These are phyloP conservation scores for Balearica regulorum DNA, from an alignment of 2,797 vertebrate species.

Conservation along the genomic window DNA sequence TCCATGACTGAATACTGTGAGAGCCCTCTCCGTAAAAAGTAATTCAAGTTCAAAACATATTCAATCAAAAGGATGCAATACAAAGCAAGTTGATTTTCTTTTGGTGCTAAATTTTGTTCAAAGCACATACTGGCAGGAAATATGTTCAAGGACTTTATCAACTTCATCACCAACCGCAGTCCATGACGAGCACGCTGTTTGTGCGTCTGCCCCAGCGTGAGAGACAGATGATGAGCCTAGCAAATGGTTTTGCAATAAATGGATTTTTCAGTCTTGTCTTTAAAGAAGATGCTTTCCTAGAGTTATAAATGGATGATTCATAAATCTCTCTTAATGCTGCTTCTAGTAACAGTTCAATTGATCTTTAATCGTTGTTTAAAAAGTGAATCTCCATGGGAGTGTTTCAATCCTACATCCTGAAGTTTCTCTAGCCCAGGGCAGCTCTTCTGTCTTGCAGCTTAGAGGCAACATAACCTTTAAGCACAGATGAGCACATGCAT, in stretches of 20 bases:
- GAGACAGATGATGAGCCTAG: neutral
- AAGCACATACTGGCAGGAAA: neutral
- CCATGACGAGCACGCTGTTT: rapidly evolving
- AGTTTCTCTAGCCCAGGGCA: neutral
- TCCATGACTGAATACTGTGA: neutral
- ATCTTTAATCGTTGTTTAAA: slow-evolving; percentile 40
- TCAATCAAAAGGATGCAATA: neutral
- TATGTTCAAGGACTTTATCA: neutral
- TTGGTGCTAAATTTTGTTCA: neutral
- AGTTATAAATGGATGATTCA: slow-evolving; percentile 17
- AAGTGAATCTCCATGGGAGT: slow-evolving; percentile 31
- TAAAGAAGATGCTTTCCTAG: neutral
- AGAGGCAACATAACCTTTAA: neutral
- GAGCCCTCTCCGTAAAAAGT: neutral
- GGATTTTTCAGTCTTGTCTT: slow-evolving; percentile 49
- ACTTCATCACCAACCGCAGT: neutral
- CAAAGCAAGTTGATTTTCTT: neutral
- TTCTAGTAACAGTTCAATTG: slow-evolving; percentile 48
- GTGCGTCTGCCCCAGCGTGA: neutral
- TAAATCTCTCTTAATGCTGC: slow-evolving; percentile 45
- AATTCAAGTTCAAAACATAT: neutral
- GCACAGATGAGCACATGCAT: neutral
- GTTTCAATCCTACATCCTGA: neutral
- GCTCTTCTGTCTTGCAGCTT: neutral
- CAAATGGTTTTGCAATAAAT: slow-evolving; percentile 55